Evolutionary conservation across 2,113 vertebrate genomes (phyloP), one percentile per base, ranked within the genome.

Genomic region (Spea multiplicata): DNA sequence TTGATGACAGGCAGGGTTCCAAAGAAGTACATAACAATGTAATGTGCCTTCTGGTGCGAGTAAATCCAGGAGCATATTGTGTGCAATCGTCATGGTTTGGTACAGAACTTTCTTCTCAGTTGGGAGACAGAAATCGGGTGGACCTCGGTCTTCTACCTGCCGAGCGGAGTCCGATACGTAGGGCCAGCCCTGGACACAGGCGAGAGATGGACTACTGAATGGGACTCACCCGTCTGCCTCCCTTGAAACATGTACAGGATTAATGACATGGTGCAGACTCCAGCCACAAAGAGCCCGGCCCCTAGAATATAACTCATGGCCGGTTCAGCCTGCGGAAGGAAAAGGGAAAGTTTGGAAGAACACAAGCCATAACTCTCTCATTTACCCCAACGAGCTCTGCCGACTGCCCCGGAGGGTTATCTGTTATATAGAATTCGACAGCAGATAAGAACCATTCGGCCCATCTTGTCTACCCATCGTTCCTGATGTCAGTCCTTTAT

Each of bases 221-320:
- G 12, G 8, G 46, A 73, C 76, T 79, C 44, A 79, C 76, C 76
- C 71, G 49, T 44, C 5, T 71, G n/a, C n/a, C 71, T n/a, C 3
- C 44, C 17, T 57, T 73, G 76, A 46, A 66, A 5, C 4, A 55
- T 6, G 57, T 69, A 79, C 5, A 73, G 76, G 5, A 79, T 53
- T 5, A 72, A 49, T 30, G 47, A 79, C 5, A 79, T 12, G 44
- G 66, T 44, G 44, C 69, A 64, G 44, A 79, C 61, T 66, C 69
- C 76, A 46, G 61, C 68, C 49, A 66, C 62, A 16, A 79, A 62
- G 8, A 79, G 50, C 30, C 76, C 76, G 3, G 53, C 76, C 57
- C 68, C 68, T 12, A 71, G 30, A 30, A 59, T 78, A 48, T 71
- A 71, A 78, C 62, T 17, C 10, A 16, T 65, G 3, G 53, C 8